Base-by-base conservation (phyloP, 2,797 vertebrate species). In the Carcharodon carcharias region DNA sequence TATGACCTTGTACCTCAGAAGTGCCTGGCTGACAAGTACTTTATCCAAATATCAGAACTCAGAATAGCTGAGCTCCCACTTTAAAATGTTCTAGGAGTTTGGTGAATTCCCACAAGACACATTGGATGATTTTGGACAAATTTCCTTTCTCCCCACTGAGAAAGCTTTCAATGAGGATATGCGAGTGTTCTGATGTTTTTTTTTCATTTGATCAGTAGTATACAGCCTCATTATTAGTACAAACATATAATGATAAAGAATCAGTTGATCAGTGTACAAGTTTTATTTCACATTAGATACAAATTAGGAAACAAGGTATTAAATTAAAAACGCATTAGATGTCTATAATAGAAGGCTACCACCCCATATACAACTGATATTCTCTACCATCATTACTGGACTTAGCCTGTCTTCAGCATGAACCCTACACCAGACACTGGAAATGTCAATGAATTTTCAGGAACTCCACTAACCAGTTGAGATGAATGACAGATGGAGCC, bases 221-320 rank as follows among this genome's bases (percentile, higher is more conserved):
- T 40, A 82, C 40, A 82, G n/a, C 61, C 31, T 28, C 16, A 23
- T 45, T 40, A 58, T 89, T n/a, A 3, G n/a, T n/a, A 40, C n/a
- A 67, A 93, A 65, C 61, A 65, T 40, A 26, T 6, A 14, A 89
- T 23, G 18, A 40, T 65, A 65, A 40, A 18, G 8, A 21, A 65
- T 40, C 91, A 93, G 35, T 93, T 9, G 14, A 67, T 65, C 4
- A 14, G 40, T 93, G 89, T 63, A n/a, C 58, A 21, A n/a, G n/a
- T 65, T 93, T 93, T 93, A 93, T 67, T 93, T 93, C 35, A 93
- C 61, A 93, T 40, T 61, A 45, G 61, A 65, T 93, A 93, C 91
- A 93, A 65, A 65, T 61, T 61, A n/a, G n/a, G 61, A 93, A 45
- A 93, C 61, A 65, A 16, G n/a, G 45, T 93, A 93, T 93, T 63